Base-by-base conservation (phyloP, 2,797 vertebrate genomes). In the Gallinago nigripennis region DNA sequence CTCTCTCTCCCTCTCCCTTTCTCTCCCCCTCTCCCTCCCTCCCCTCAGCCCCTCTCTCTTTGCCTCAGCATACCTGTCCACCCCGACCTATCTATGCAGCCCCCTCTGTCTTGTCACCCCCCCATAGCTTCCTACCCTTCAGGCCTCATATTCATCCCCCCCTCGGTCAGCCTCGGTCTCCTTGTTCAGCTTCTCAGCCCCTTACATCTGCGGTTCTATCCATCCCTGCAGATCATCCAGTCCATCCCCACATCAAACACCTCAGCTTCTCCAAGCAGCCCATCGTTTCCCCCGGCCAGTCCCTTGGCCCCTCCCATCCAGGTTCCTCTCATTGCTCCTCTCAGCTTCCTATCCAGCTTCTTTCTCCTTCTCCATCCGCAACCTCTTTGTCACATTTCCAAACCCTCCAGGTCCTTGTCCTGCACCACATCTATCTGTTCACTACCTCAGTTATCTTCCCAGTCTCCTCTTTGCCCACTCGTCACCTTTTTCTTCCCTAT, bases 391-490 rank as follows among this genome's bases (percentile, higher is more conserved):
- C 53, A 8, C 27, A 0, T 71, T 86, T 66, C 31, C 41, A 14
- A 23, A 1, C 53, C 46, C 3, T 39, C 12, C 56, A n/a, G 64
- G 11, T 8, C 19, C 12, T 61, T 39, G 37, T 54, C 41, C 37
- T 70, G 37, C 6, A 5, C 20, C 12, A 11, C 12, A 11, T n/a
- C 25, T 35, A 9, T 12, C 25, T 46, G 18, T 35, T 23, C 2
- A 0, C 14, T 8, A 11, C 30, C 9, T 10, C 10, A 1, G 3
- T 61, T 8, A 0, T 8, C 15, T 31, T 45, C 6, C 23, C 25
- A 16, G 43, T 25, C 7, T 53, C 12, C 15, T 60, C n/a, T 41
- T 37, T 82, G 43, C 16, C 53, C 0, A 2, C 6, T 5, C 27
- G 11, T 68, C 35, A 46, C 28, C 39, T 77, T 39, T 1, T 66